A percentile compares a stretch with the other conserved stretches of the same genome.
phyloP scores from a whole-genome alignment of 2,888 invertebrate genomes.

The Brachylomia viminalis region DNA sequence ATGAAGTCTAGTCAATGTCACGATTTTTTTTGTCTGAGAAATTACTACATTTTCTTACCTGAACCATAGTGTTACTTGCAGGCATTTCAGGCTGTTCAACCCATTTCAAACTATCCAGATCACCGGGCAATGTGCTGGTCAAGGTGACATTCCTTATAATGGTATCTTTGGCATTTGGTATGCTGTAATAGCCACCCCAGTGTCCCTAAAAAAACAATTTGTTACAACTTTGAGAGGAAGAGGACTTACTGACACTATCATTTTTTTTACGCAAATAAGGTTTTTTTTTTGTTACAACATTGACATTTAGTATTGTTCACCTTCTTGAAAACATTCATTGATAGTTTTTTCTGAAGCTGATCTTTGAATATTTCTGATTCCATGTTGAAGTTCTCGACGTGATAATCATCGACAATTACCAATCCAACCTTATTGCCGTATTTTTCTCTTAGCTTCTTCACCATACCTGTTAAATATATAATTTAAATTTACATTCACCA shows the following conservation, averaged over 20 bases:
- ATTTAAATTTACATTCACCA: neutral
- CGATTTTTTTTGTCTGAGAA: neutral
- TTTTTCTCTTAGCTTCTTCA: slow-evolving; percentile 92
- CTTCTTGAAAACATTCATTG: slow-evolving; percentile 91
- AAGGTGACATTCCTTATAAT: slow-evolving; percentile 90
- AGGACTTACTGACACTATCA: neutral
- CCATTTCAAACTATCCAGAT: slow-evolving; percentile 94
- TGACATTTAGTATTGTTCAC: slow-evolving; percentile 34
- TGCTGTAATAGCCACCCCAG: slow-evolving; percentile 78
- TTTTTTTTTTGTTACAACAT: no score
- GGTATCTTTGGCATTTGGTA: slow-evolving; percentile 58
- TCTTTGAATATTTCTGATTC: slow-evolving; percentile 84
- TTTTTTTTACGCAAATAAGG: neutral
- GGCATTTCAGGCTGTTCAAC: slow-evolving; percentile 83
- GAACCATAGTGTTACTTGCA: slow-evolving; percentile 64
- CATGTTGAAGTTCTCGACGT: slow-evolving; percentile 87
- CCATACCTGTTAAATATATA: slow-evolving; percentile 88
- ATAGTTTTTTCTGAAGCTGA: slow-evolving; percentile 91
- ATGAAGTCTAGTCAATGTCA: neutral
- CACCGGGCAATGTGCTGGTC: slow-evolving; percentile 91
- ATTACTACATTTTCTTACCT: slow-evolving; percentile 65
- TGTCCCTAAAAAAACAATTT: slow-evolving; percentile 73
- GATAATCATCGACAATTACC: slow-evolving; percentile 85
- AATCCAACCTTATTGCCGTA: slow-evolving; percentile 83
- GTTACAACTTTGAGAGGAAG: neutral